These are phyloP conservation scores for Epinephelus lanceolatus DNA, from an alignment of 2,113 vertebrate species.

Conservation along the genomic window DNA sequence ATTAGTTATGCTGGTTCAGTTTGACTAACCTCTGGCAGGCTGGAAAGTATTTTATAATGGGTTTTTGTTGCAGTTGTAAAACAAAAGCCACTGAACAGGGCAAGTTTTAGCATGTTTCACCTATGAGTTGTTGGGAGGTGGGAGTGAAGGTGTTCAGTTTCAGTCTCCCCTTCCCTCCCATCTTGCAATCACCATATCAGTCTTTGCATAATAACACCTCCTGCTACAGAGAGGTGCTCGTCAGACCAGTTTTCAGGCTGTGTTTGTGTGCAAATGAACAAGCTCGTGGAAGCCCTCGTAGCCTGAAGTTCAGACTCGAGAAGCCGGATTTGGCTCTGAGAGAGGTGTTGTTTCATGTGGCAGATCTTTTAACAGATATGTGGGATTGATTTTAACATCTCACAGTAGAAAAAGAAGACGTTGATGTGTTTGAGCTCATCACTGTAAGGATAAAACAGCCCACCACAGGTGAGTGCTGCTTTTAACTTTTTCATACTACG, in stretches of 20 bases:
- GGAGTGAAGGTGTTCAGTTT: constrained; percentile 66
- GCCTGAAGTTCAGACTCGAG: background rate
- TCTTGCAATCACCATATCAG: constrained; percentile 4
- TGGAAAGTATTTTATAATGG: background rate
- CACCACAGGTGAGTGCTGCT: constrained; percentile 59
- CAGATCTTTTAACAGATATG: background rate
- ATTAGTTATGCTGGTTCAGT: constrained; percentile 27
- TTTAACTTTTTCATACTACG: background rate
- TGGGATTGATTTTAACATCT: background rate
- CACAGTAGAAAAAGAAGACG: background rate
- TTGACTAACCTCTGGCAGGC: background rate
- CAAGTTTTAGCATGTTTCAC: constrained; percentile 59
- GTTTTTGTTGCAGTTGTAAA: background rate
- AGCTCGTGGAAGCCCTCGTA: background rate
- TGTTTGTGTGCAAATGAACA: background rate
- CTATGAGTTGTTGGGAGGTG: background rate
- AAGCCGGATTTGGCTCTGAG: constrained; percentile 7
- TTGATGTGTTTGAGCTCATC: constrained; percentile 24
- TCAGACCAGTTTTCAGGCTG: constrained; percentile 67
- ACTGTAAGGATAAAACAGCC: constrained; percentile 10
- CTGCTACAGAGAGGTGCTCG: constrained; percentile 42
- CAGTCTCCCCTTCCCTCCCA: constrained; percentile 47
- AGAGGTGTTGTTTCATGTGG: background rate
- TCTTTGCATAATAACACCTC: constrained; percentile 36
- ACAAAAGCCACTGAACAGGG: background rate